A percentile compares a stretch with the other conserved stretches of the same genome.
Evolutionary conservation across 2,888 invertebrate genomes (phyloP).

Genomic region (Mongoloraphidia duomilia): DNA sequence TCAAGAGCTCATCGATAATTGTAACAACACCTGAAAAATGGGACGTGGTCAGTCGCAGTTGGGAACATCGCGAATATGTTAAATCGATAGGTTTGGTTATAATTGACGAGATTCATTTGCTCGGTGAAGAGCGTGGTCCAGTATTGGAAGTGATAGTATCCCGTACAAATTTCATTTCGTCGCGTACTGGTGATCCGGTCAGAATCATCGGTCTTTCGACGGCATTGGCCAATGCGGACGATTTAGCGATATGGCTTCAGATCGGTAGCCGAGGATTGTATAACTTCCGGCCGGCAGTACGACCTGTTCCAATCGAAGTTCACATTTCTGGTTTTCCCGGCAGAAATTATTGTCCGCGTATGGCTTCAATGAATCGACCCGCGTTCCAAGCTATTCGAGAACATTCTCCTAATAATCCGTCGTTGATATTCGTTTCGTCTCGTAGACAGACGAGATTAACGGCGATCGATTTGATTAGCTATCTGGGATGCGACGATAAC

Average conservation of each 20-base stretch:
- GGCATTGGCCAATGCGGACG: slow-evolving; percentile 92
- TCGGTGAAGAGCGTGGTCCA: slow-evolving; percentile 82
- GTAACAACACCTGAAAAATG: slow-evolving; percentile 99
- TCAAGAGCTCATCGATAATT: slow-evolving; percentile 76
- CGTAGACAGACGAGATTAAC: slow-evolving; percentile 92
- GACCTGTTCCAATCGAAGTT: slow-evolving; percentile 91
- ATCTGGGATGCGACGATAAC: slow-evolving; percentile 76
- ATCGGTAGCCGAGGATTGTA: slow-evolving; percentile 83
- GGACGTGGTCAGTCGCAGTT: slow-evolving; percentile 97
- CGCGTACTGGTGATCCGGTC: slow-evolving; percentile 67
- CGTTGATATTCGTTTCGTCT: slow-evolving; percentile 91
- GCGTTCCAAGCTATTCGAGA: slow-evolving; percentile 89
- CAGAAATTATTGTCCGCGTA: slow-evolving; percentile 96
- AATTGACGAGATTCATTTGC: slow-evolving; percentile 95
- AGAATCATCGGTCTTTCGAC: slow-evolving; percentile 93
- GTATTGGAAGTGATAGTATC: slow-evolving; percentile 96
- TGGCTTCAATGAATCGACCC: slow-evolving; percentile 99
- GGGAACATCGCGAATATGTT: slow-evolving; percentile 95
- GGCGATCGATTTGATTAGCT: slow-evolving; percentile 86
- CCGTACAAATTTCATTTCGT: slow-evolving; percentile 88
- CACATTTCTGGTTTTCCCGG: slow-evolving; percentile 84
- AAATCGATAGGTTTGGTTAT: slow-evolving; percentile 80
- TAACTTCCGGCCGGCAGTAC: slow-evolving; percentile 94
- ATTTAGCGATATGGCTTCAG: slow-evolving; percentile 91
- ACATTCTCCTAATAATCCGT: slow-evolving; percentile 83